phyloP scores from a whole-genome alignment of 1,140 invertebrate genomes.

The Drosophila santomea region DNA sequence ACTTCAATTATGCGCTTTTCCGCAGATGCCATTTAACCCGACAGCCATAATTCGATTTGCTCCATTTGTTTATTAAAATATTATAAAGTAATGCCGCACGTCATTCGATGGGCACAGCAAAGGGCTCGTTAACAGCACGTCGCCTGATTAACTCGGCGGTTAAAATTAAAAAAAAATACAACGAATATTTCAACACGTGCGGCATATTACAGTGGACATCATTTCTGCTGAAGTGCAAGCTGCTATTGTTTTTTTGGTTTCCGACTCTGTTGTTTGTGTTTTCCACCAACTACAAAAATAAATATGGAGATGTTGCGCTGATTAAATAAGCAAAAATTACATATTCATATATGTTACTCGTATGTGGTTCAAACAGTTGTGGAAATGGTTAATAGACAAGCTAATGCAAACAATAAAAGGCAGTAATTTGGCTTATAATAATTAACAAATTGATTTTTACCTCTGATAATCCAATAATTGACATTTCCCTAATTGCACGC shows the following conservation, averaged over 20 bases:
- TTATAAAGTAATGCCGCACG: constrained; percentile 29
- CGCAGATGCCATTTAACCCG: constrained; percentile 13
- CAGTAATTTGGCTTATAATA: background rate
- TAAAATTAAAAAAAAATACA: background rate
- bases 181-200: constrained; percentile 6
- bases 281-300: background rate
- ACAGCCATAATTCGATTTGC: constrained; percentile 38
- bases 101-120: constrained; percentile 11
- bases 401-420: background rate
- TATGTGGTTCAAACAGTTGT: too few species aligned
- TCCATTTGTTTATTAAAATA: constrained; percentile 40
- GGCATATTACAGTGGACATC: background rate
- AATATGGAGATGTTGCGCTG: background rate
- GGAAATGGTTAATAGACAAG: background rate
- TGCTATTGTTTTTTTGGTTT: constrained; percentile 1
- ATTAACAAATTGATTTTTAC: constrained; percentile 10
- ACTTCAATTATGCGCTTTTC: too few species aligned
- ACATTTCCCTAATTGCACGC: background rate
- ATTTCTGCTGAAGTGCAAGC: background rate
- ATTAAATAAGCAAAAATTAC: constrained; percentile 16
- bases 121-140: constrained; percentile 28
- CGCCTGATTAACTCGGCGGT: constrained; percentile 21
- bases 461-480: constrained; percentile 15
- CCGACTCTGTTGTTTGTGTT: background rate
- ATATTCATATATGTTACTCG: too few species aligned